phyloP scores from a whole-genome alignment of 2,113 vertebrate genomes.

The Tupaia tana region DNA sequence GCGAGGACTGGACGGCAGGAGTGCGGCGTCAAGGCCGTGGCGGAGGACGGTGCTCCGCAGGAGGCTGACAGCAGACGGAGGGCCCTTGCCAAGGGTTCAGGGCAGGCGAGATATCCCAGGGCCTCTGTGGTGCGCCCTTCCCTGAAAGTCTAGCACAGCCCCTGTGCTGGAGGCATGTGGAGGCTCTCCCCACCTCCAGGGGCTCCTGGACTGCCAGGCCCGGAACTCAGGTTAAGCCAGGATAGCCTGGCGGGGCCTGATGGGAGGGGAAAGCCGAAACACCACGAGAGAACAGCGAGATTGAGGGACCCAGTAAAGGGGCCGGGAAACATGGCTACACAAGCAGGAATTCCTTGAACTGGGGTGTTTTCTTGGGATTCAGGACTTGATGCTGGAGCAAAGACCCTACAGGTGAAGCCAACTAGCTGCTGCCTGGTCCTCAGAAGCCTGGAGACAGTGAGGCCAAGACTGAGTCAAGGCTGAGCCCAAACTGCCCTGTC shows the following conservation, averaged over 20 bases:
- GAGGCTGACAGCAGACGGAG: neutral
- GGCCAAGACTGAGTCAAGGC: neutral
- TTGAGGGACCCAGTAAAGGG: neutral
- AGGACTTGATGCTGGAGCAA: neutral
- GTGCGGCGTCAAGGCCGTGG: too few relatives aligned
- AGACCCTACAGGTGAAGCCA: neutral
- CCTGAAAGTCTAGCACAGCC: neutral
- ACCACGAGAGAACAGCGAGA: neutral
- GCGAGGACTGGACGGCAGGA: neutral
- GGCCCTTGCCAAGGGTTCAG: neutral
- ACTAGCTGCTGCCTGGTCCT: neutral
- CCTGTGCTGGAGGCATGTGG: fast-evolving
- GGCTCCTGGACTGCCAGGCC: neutral
- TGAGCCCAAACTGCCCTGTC: too few relatives aligned
- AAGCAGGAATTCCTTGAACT: neutral
- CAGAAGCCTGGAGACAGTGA: neutral
- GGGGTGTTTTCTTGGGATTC: neutral
- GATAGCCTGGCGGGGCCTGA: neutral
- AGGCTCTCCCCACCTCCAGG: neutral
- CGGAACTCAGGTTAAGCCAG: neutral
- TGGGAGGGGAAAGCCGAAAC: neutral
- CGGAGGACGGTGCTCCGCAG: neutral
- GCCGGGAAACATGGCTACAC: neutral
- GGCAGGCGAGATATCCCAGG: neutral
- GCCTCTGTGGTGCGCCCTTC: neutral